Base-by-base conservation (phyloP, 2,888 invertebrate species). In the Agrochola litura region DNA sequence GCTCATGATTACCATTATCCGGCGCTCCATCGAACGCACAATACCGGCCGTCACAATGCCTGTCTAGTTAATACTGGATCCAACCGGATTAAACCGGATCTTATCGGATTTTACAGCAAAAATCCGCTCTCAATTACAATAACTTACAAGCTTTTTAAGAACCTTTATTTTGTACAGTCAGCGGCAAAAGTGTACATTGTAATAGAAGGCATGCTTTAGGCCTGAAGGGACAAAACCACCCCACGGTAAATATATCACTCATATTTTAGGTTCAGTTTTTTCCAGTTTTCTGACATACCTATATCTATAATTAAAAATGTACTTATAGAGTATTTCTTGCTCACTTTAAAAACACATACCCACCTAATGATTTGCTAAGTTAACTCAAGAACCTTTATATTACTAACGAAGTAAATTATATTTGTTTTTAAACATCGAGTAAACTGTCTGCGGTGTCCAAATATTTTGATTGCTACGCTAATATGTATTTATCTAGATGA, bases 61-160 rank as follows among this genome's bases (percentile, higher is more conserved):
- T 41, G 76, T 46, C 81, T 78, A 73, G 66, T 70, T 70, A 63
- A 49, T 70, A 25, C 37, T 16, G n/a, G 66, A 69, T 71, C 8
- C 12, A 37, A 58, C 43, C 30, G 67, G 66, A 64, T 74, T 56
- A 54, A 10, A 77, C 54, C 30, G 30, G 61, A 60, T 67, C 9
- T 65, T 58, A 76, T 52, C 68, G 52, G 25, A 52, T 71, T 79
- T 80, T 49, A 56, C 43, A 74, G 30, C 37, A 73, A 81, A 81
- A 76, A 63, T 52, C 72, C 63, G 25, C 52, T 25, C 70, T 41
- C 56, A 43, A 65, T 82, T 73, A 82, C 73, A 78, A 71, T 70
- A 82, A 79, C 30, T 71, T 60, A 73, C 41, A 69, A 25, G 37
- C 41, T 78, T 78, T 70, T 43, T 25, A 30, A 14, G 6, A 61